Conservation (phyloP, 2,797 vertebrate genomes). For the Adelosebastes latens region DNA sequence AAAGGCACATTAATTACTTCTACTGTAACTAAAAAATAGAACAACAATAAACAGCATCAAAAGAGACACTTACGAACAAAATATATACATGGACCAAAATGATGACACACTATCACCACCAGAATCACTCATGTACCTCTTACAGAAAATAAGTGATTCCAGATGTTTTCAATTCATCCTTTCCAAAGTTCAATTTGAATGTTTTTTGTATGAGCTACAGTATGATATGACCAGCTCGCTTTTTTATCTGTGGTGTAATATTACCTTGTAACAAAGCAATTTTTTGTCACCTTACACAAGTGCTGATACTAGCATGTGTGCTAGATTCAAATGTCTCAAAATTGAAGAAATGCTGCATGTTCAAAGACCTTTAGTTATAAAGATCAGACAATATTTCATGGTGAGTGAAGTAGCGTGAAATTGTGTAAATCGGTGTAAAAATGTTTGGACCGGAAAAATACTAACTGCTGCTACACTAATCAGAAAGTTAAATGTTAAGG, state of each 20-base stretch:
- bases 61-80: background rate
- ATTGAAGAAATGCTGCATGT: background rate
- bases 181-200: background rate
- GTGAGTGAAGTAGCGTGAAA: background rate
- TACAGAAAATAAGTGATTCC: background rate
- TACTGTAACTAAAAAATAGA: too few relatives aligned
- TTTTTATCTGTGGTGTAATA: background rate
- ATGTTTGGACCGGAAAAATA: background rate
- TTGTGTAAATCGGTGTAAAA: background rate
- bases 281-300: background rate
- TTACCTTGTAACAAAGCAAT: background rate
- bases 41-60: background rate
- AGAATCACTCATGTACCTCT: background rate
- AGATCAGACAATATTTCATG: background rate
- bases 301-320: background rate
- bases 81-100: background rate
- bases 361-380: background rate
- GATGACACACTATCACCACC: background rate
- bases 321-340: background rate
- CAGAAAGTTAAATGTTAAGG: background rate
- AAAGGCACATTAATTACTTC: too few relatives aligned
- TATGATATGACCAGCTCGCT: background rate
- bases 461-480: background rate
- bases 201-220: background rate
- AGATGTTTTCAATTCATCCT: background rate